phyloP scores from a whole-genome alignment of 2,888 invertebrate species.

The Anaspis maculata region DNA sequence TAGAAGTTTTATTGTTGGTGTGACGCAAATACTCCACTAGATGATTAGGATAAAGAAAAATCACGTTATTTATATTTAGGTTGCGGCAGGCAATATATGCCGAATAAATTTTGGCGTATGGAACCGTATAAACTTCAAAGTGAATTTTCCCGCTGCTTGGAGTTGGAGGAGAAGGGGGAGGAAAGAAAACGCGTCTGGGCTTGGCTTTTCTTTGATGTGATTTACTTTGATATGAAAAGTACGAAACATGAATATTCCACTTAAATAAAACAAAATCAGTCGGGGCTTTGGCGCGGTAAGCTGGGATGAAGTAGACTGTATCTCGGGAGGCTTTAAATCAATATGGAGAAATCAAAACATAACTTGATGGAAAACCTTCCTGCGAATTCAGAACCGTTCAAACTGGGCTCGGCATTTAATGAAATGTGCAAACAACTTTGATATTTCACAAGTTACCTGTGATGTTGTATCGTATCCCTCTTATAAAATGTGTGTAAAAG shows the following conservation, averaged over 20 bases:
- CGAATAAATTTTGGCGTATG: slow-evolving; percentile 13
- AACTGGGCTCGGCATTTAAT: too few species aligned
- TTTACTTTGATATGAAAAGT: slow-evolving; percentile 30
- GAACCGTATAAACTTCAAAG: slow-evolving; percentile 22
- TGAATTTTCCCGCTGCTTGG: slow-evolving; percentile 13
- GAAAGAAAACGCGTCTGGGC: slow-evolving; percentile 16
- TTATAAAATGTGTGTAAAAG: too few species aligned
- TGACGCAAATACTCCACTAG: too few species aligned
- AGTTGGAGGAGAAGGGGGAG: not conserved
- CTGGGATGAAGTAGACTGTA: slow-evolving; percentile 25
- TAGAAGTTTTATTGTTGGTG: too few species aligned
- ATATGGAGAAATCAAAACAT: slow-evolving; percentile 17
- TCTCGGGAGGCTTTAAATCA: slow-evolving; percentile 16
- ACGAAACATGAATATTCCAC: slow-evolving; percentile 29
- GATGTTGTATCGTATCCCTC: too few species aligned
- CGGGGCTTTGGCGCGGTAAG: slow-evolving; percentile 25
- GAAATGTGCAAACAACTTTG: not conserved
- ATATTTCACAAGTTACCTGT: too few species aligned
- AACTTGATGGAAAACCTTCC: slow-evolving; percentile 1
- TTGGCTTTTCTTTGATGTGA: slow-evolving; percentile 26
- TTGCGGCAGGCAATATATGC: too few species aligned
- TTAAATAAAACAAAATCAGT: slow-evolving; percentile 29
- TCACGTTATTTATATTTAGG: too few species aligned
- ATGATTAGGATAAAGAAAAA: too few species aligned
- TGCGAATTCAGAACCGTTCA: too few species aligned